These are phyloP conservation scores for Cygnus buccinator DNA, from an alignment of 2,113 vertebrate genomes.

Conservation along the genomic window DNA sequence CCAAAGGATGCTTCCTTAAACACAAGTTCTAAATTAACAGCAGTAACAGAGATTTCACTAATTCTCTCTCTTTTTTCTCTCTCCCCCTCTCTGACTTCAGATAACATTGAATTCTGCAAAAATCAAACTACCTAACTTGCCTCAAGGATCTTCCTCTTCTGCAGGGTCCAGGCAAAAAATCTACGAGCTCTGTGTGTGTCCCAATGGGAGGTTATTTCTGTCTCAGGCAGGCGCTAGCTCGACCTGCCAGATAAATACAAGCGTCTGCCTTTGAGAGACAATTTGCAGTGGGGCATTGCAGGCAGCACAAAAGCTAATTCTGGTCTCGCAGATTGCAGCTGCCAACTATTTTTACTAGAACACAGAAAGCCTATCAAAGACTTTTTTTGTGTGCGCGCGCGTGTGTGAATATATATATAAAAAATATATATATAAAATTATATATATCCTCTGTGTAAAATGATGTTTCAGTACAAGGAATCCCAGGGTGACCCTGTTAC, in stretches of 20 bases:
- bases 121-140: slow-evolving; percentile 92
- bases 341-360: slow-evolving; percentile 83
- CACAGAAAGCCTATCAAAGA: slow-evolving; percentile 84
- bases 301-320: slow-evolving; percentile 71
- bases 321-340: slow-evolving; percentile 74
- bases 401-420: slow-evolving; percentile 58
- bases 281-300: slow-evolving; percentile 47
- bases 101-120: slow-evolving; percentile 92
- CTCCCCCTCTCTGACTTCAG: slow-evolving; percentile 67
- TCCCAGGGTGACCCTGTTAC: slow-evolving; percentile 86
- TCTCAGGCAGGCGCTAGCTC: slow-evolving; percentile 92
- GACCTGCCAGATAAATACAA: slow-evolving; percentile 96
- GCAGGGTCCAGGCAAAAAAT: slow-evolving; percentile 91
- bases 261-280: slow-evolving; percentile 90
- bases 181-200: slow-evolving; percentile 96
- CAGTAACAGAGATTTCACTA: not conserved
- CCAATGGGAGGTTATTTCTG: slow-evolving; percentile 95
- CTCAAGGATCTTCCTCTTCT: slow-evolving; percentile 90
- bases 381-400: slow-evolving; percentile 67
- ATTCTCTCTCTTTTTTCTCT: slow-evolving; percentile 22
- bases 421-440: slow-evolving; percentile 81
- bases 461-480: slow-evolving; percentile 87
- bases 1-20: not conserved
- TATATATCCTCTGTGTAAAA: slow-evolving; percentile 86
- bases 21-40: not conserved